Conservation (phyloP, 2,888 invertebrate species). For the Chouioia cunea region DNA sequence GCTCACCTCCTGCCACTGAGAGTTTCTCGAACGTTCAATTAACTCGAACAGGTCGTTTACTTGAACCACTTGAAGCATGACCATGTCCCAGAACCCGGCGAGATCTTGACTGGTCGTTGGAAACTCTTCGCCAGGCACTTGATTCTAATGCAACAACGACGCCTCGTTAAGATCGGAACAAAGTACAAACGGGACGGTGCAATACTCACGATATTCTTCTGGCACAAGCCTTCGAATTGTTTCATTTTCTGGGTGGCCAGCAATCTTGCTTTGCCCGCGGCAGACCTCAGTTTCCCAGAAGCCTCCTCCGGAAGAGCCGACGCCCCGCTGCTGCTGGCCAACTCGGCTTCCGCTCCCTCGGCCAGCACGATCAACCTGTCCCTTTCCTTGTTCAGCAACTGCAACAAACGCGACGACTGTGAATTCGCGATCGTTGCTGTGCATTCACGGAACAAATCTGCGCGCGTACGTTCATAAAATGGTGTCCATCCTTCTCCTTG, state of each 20-base stretch:
- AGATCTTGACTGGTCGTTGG: slow-evolving; percentile 91
- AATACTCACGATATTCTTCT: slow-evolving; percentile 74
- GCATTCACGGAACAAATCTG: too few species aligned
- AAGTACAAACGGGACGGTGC: too few species aligned
- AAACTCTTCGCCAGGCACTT: slow-evolving; percentile 82
- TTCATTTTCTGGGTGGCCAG: slow-evolving; percentile 93
- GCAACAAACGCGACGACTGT: slow-evolving; percentile 17
- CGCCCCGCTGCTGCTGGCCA: slow-evolving; percentile 68
- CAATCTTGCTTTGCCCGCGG: slow-evolving; percentile 91
- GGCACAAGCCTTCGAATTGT: slow-evolving; percentile 88
- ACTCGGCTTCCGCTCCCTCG: slow-evolving; percentile 79
- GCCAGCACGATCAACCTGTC: slow-evolving; percentile 78
- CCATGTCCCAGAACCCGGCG: slow-evolving; percentile 99
- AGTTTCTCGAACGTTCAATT: slow-evolving; percentile 74
- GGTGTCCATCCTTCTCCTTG: slow-evolving; percentile 79
- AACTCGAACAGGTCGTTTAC: slow-evolving; percentile 84
- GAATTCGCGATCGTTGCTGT: too few species aligned
- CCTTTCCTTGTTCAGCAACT: slow-evolving; percentile 81
- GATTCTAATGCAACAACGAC: slow-evolving; percentile 72
- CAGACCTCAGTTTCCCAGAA: slow-evolving; percentile 85
- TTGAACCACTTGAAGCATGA: slow-evolving; percentile 89
- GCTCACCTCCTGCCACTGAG: slow-evolving; percentile 77
- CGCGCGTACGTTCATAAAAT: slow-evolving; percentile 75
- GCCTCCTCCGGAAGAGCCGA: slow-evolving; percentile 81
- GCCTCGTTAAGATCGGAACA: too few species aligned